These are phyloP conservation scores for Proteles cristata DNA, from an alignment of 2,113 vertebrate genomes.

Conservation along the genomic window DNA sequence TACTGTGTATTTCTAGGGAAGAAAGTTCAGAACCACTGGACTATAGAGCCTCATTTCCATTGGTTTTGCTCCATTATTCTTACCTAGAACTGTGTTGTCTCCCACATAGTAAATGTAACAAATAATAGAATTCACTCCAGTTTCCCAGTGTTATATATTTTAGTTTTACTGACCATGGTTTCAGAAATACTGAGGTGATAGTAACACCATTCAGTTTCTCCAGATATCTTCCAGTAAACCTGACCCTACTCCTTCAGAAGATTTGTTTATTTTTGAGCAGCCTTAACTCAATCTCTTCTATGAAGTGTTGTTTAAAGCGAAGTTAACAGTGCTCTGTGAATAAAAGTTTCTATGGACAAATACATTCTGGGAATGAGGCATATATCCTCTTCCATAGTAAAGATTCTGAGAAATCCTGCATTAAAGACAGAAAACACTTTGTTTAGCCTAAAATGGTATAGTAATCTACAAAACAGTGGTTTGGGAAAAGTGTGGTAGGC, in stretches of 20 bases:
- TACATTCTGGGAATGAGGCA: not conserved
- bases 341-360: constrained; percentile 54
- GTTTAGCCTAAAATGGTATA: not conserved
- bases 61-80: not conserved
- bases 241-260: not conserved
- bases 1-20: not conserved
- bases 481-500: not conserved
- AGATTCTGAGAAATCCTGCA: not conserved
- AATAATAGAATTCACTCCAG: not conserved
- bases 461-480: not conserved
- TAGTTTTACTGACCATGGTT: not conserved
- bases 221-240: not conserved
- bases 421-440: not conserved
- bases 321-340: constrained; percentile 42
- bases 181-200: not conserved
- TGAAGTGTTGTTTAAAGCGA: constrained; percentile 42
- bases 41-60: not conserved
- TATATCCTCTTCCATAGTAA: constrained; percentile 13
- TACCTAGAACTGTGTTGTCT: not conserved
- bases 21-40: not conserved
- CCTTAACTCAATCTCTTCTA: constrained; percentile 41
- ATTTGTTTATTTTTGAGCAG: constrained; percentile 36
- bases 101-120: not conserved
- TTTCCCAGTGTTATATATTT: not conserved
- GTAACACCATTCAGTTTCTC: not conserved